These are phyloP conservation scores for Hydrotaea diabolus DNA, from an alignment of 2,888 invertebrate species.

Conservation along the genomic window DNA sequence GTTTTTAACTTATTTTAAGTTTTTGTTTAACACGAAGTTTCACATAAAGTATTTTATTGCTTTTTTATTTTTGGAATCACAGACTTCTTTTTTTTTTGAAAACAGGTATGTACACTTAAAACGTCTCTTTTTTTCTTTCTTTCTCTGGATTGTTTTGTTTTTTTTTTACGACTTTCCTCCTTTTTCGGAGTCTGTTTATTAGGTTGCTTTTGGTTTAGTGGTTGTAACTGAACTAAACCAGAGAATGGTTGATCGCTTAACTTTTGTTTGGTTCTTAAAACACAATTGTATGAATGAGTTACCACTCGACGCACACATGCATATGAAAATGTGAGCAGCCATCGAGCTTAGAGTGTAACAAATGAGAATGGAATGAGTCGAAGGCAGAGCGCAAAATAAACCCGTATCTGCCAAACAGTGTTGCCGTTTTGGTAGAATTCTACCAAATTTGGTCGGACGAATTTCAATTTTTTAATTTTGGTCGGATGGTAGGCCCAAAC, in stretches of 20 bases:
- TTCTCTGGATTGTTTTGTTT: neutral
- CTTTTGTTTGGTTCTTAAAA: constrained; percentile 54
- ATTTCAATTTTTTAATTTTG: too few relatives aligned
- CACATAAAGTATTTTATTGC: constrained; percentile 6
- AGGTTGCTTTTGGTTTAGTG: constrained; percentile 37
- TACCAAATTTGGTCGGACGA: too few relatives aligned
- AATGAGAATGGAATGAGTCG: neutral
- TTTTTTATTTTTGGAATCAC: neutral
- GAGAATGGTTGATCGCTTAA: constrained; percentile 32
- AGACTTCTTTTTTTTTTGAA: neutral
- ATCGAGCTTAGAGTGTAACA: neutral
- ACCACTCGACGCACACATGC: constrained; percentile 1
- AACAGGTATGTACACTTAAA: neutral
- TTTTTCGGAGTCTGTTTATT: neutral
- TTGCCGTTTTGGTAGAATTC: constrained; percentile 11
- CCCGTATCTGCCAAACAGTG: constrained; percentile 1
- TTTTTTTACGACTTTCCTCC: constrained; percentile 7
- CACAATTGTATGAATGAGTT: neutral
- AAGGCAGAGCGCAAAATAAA: neutral
- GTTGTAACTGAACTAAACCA: constrained; percentile 61
- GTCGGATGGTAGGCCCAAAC: too few relatives aligned
- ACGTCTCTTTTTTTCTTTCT: neutral
- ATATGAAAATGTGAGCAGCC: neutral
- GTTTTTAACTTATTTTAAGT: constrained; percentile 25
- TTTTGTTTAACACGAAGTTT: constrained; percentile 28